A percentile compares a stretch with the other conserved stretches of the same genome.
Conservation (phyloP, 1,140 invertebrate species). For the Coenobita brevimanus region DNA sequence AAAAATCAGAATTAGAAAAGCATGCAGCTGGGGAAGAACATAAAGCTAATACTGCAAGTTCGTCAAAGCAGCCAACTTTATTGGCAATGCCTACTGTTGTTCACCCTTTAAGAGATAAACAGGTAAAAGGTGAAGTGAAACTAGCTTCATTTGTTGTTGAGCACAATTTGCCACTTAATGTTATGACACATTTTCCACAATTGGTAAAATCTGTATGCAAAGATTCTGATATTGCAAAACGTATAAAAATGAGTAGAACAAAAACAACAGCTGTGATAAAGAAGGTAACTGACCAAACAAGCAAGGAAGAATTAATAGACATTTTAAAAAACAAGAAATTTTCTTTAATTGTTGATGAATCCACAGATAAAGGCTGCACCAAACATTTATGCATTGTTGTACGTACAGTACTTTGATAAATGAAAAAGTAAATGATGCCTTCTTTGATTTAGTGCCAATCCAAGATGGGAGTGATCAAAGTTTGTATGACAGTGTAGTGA, state of each 20-base stretch:
- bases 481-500: no score
- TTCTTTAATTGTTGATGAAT: constrained; percentile 34
- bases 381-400: constrained; percentile 32
- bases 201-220: no score
- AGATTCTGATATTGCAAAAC: no score
- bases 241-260: not conserved
- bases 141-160: constrained; percentile 27
- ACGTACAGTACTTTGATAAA: no score
- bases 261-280: constrained; percentile 28
- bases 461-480: no score
- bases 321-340: constrained; percentile 19
- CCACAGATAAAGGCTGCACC: constrained; percentile 28
- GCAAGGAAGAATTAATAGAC: constrained; percentile 32
- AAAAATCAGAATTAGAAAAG: constrained; percentile 30
- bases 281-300: constrained; percentile 18
- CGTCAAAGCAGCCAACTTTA: constrained; percentile 6
- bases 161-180: constrained; percentile 23
- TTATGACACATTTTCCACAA: constrained; percentile 33
- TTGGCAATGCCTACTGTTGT: constrained; percentile 7
- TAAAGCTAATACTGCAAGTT: constrained; percentile 17
- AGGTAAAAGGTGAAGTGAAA: constrained; percentile 26
- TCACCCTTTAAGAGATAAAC: constrained; percentile 7
- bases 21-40: constrained; percentile 27
- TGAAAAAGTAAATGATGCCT: no score
- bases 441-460: no score